Base-by-base conservation (phyloP, 2,113 vertebrate genomes). In the Dicaeum eximium region DNA sequence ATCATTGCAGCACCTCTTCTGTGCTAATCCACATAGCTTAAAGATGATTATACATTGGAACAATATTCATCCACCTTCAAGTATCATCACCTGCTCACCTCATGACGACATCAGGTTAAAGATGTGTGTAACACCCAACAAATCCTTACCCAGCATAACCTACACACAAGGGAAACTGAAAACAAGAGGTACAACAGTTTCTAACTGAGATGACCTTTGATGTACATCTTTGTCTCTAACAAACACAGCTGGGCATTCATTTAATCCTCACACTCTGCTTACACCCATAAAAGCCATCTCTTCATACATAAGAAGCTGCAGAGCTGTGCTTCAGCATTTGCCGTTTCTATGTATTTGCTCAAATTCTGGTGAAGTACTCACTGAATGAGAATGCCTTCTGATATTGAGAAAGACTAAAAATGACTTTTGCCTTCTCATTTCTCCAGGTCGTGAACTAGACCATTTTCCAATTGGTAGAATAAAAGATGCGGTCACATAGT, bases 221-320 rank as follows among this genome's bases (percentile, higher is more conserved):
- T 48, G 25, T 24, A 60, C 20, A 27, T 51, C 51, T 90, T 72
- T 50, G 50, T 69, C 44, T 88, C 40, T 45, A 56, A 87, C 35
- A 74, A 0, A 1, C 47, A 44, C 6, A 80, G 20, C 0, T 61
- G 10, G 22, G 51, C 24, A 56, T 4, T 3, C 21, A 72, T 79
- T 90, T 92, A 71, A 66, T 77, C 84, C 38, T 84, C 45, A 45
- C 33, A 25, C n/a, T 60, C 22, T 0, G 0, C 50, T 74, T 71
- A 67, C 11, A 40, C 5, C 7, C 15, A 50, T 16, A 54, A 83
- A 95, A 92, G 35, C 42, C 18, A 74, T 38, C 54, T 92, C 25
- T 84, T 75, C 28, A 7, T 56, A 44, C 5, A 56, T 6, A 54
- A 75, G 56, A 15, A 17, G 4, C 51, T 87, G 28, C 11, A 92